A percentile compares a stretch with the other conserved stretches of the same genome.
These are phyloP conservation scores for Scaptodrosophila latifasciaeformis DNA, from an alignment of 2,888 invertebrate genomes.

Conservation along the genomic window DNA sequence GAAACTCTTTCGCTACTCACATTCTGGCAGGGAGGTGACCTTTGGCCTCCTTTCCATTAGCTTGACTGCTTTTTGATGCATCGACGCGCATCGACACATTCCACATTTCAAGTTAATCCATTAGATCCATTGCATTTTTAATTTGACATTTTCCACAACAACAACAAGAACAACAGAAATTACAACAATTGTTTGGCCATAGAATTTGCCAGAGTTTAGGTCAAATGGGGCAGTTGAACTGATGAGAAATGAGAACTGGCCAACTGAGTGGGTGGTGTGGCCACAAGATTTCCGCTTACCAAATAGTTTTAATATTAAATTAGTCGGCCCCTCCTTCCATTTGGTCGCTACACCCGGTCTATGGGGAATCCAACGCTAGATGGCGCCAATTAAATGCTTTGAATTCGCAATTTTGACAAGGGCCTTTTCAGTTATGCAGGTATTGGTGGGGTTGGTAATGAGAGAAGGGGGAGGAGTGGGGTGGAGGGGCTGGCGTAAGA, in stretches of 20 bases:
- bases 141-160: slow-evolving; percentile 54
- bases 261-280: no score
- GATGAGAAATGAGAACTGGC: no score
- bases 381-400: slow-evolving; percentile 39
- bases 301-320: slow-evolving; percentile 57
- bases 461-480: neutral
- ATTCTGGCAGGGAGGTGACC: no score
- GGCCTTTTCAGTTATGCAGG: no score
- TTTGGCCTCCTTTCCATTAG: no score
- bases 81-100: slow-evolving; percentile 53
- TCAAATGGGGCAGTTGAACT: no score
- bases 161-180: slow-evolving; percentile 14
- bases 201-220: no score
- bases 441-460: no score
- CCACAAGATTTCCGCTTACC: slow-evolving; percentile 24
- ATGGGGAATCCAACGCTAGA: slow-evolving; percentile 22
- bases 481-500: slow-evolving; percentile 13
- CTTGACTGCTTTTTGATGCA: no score
- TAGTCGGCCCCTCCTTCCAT: slow-evolving; percentile 15
- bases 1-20: no score
- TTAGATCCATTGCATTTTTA: slow-evolving; percentile 64
- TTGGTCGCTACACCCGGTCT: neutral
- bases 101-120: slow-evolving; percentile 57
- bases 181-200: neutral
- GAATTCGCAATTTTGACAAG: no score